Conservation (phyloP, 1,140 invertebrate species). For the Zaprionus capensis region DNA sequence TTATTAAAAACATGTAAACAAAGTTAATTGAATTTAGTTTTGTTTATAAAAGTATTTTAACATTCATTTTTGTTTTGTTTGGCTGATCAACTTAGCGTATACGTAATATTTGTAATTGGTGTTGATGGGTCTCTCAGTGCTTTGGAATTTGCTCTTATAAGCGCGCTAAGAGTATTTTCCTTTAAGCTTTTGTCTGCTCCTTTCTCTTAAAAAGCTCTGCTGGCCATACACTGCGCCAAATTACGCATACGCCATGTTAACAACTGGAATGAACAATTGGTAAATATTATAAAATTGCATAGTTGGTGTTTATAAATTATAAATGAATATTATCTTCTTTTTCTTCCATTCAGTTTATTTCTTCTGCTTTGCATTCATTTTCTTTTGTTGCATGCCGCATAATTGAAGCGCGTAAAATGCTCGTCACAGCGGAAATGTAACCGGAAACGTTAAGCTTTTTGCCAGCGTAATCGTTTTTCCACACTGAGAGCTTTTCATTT, state of each 20-base stretch:
- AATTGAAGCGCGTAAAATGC: constrained; percentile 71
- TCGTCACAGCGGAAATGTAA: constrained; percentile 68
- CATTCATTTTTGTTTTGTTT: background rate
- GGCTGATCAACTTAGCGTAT: constrained; percentile 12
- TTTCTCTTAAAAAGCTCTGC: constrained; percentile 44
- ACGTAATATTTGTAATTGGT: background rate
- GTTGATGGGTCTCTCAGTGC: constrained; percentile 10
- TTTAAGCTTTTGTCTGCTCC: constrained; percentile 31
- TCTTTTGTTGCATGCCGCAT: constrained; percentile 15
- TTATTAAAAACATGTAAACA: background rate
- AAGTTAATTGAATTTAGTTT: background rate
- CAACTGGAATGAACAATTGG: background rate
- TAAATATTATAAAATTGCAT: background rate
- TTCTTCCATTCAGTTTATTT: background rate
- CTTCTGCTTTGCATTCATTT: background rate
- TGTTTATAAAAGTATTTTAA: background rate
- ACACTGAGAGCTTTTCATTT: constrained; percentile 68
- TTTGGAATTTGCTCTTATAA: constrained; percentile 18
- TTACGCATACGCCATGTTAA: constrained; percentile 12
- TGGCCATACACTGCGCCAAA: constrained; percentile 42
- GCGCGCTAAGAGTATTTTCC: constrained; percentile 5
- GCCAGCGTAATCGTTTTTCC: constrained; percentile 70
- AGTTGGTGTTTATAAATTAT: background rate
- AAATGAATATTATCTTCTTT: background rate
- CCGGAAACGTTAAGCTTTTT: constrained; percentile 73